These are phyloP conservation scores for Mesocentrotus franciscanus DNA, from an alignment of 53 echinoderm and acorn worm genomes.

Conservation along the genomic window DNA sequence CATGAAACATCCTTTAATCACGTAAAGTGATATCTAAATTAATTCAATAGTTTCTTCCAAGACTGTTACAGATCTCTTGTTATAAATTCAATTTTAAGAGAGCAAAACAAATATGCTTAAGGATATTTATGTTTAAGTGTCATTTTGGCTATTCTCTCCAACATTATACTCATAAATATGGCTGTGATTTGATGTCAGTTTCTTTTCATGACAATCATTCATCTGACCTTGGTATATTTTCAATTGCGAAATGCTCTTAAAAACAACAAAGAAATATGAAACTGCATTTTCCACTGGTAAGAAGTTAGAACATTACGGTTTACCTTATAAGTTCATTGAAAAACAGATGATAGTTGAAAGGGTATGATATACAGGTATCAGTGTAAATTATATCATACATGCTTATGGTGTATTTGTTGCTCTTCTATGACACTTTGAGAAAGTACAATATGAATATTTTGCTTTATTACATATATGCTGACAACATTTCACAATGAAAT, in stretches of 20 bases:
- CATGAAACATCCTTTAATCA: no score
- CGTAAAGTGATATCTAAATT: no score
- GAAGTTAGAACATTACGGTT: background rate
- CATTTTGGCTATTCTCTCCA: no score
- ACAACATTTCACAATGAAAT: background rate
- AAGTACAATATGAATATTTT: background rate
- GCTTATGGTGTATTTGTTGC: background rate
- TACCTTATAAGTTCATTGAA: no score
- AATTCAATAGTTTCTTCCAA: no score
- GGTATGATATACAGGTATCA: no score
- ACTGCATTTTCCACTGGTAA: no score
- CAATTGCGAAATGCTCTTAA: no score
- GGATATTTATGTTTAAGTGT: background rate
- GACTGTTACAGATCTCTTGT: background rate
- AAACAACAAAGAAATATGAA: no score
- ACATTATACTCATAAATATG: no score
- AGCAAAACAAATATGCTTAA: no score
- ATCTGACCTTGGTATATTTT: background rate
- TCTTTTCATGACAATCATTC: background rate
- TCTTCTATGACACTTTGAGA: background rate
- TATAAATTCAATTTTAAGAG: background rate
- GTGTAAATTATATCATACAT: background rate
- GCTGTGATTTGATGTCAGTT: background rate
- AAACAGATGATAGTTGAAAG: no score
- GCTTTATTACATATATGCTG: background rate